These are phyloP conservation scores for Capitella teleta DNA, from an alignment of 1,140 invertebrate species.

Conservation along the genomic window DNA sequence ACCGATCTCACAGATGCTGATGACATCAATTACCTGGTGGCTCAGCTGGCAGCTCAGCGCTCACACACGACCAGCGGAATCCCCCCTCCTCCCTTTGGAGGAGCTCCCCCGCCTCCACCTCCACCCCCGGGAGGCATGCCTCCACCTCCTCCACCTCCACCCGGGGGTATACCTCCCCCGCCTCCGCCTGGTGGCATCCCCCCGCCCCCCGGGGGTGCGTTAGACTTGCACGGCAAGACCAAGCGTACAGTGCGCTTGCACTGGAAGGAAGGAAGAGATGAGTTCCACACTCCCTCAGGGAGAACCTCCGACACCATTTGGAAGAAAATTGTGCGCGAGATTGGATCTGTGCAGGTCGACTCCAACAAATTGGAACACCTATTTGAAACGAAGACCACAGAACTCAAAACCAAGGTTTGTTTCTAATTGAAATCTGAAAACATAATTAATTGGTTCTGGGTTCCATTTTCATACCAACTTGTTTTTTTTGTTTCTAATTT, in stretches of 20 bases:
- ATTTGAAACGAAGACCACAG: conserved; percentile 92
- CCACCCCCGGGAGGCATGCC: conserved; percentile 17
- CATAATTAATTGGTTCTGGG: too few species aligned
- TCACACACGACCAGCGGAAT: neutral
- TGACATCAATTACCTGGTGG: conserved; percentile 38
- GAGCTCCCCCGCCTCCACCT: conserved; percentile 16
- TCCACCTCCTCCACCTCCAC: conserved; percentile 42
- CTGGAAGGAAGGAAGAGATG: conserved; percentile 71
- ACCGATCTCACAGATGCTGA: conserved; percentile 66
- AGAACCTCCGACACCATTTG: conserved; percentile 70
- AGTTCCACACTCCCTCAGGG: conserved; percentile 51
- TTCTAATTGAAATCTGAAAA: too few species aligned
- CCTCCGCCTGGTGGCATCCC: conserved; percentile 39
- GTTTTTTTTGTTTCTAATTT: too few species aligned
- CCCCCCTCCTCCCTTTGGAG: conserved; percentile 12
- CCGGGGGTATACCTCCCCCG: conserved; percentile 21
- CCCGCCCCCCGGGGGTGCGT: conserved; percentile 13
- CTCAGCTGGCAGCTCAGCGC: conserved; percentile 3
- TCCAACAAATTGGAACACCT: conserved; percentile 88
- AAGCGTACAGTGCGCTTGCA: conserved; percentile 52
- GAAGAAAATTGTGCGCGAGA: conserved; percentile 75
- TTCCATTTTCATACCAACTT: too few species aligned
- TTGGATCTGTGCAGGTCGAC: conserved; percentile 56
- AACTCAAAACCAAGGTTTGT: conserved; percentile 72
- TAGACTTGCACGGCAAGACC: conserved; percentile 6